phyloP scores from a whole-genome alignment of 2,888 invertebrate genomes.

The Ormyrus nitidulus region DNA sequence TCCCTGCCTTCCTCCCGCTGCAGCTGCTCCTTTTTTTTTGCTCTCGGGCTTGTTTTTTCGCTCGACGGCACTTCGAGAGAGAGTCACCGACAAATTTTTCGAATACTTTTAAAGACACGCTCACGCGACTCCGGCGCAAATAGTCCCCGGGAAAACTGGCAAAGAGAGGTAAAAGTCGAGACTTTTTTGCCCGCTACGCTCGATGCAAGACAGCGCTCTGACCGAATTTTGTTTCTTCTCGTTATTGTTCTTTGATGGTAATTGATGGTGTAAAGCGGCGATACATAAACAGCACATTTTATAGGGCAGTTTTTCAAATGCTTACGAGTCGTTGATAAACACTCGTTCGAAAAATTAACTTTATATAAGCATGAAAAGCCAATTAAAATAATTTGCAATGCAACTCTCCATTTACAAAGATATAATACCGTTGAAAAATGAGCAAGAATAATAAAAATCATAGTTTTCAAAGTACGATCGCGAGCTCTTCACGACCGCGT shows the following conservation, averaged over 20 bases:
- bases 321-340: too few species aligned
- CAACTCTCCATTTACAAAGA: too few species aligned
- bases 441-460: background rate
- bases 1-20: constrained; percentile 7
- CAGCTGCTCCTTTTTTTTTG: background rate
- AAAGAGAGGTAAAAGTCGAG: too few species aligned
- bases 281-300: too few species aligned
- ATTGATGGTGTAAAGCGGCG: background rate
- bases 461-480: constrained; percentile 13
- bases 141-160: too few species aligned
- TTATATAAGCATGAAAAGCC: too few species aligned
- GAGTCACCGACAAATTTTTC: constrained; percentile 36
- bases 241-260: background rate
- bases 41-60: background rate
- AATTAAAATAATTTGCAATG: too few species aligned
- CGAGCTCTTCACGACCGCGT: constrained; percentile 16
- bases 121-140: background rate
- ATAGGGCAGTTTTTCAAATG: too few species aligned
- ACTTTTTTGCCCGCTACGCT: too few species aligned
- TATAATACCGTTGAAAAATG: constrained; percentile 9
- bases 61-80: background rate
- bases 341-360: too few species aligned
- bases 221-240: constrained; percentile 19
- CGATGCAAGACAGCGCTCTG: background rate
- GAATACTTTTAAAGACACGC: constrained; percentile 32